phyloP scores from a whole-genome alignment of 1,140 invertebrate genomes.

The Sminthurinus signatus region DNA sequence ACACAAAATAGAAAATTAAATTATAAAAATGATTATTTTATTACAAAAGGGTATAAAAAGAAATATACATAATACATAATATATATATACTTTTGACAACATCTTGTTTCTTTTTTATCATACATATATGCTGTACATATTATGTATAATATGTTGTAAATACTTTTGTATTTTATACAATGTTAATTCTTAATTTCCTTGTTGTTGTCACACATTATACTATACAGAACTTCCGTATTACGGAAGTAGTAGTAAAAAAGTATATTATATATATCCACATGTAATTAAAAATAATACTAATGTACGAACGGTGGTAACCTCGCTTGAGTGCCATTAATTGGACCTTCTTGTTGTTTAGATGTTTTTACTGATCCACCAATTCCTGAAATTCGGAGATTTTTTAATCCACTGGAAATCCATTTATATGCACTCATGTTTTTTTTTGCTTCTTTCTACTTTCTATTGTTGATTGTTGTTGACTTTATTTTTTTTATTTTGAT shows the following conservation, averaged over 20 bases:
- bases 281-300: background rate
- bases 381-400: constrained; percentile 21
- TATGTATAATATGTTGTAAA: too few species aligned
- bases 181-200: background rate
- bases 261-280: background rate
- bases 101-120: too few species aligned
- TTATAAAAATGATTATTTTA: background rate
- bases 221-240: background rate
- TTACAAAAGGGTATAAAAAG: background rate
- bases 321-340: too few species aligned
- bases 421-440: constrained; percentile 28
- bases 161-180: background rate
- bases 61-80: background rate
- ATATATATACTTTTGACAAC: too few species aligned
- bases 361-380: background rate
- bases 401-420: constrained; percentile 27
- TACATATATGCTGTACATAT: too few species aligned
- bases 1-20: background rate
- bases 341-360: constrained; percentile 19
- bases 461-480: background rate
- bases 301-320: constrained; percentile 35
- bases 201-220: background rate
- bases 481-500: background rate
- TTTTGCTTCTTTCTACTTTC: background rate
- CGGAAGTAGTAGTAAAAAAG: background rate